Conservation (phyloP, 2,797 vertebrate species). For the Trichosurus vulpecula region DNA sequence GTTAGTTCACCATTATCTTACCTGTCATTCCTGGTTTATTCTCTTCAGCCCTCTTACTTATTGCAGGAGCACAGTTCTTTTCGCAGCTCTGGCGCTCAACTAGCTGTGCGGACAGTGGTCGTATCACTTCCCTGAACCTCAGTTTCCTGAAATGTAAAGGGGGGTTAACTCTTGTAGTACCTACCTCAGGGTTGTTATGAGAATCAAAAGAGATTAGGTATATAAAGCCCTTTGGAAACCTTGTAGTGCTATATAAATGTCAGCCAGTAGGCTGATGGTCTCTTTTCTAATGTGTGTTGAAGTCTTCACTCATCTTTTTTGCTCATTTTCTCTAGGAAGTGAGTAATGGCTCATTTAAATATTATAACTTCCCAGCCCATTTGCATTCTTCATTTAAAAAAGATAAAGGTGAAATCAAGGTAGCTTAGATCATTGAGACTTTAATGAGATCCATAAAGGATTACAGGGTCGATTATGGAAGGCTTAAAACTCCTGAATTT, state of each 20-base stretch:
- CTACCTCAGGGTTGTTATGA: background rate
- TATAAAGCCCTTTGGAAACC: background rate
- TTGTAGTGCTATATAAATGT: background rate
- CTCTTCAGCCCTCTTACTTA: background rate
- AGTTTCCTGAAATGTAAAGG: background rate
- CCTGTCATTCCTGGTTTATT: background rate
- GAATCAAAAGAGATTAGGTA: slow-evolving; percentile 10
- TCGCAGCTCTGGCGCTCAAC: background rate
- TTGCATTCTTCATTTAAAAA: background rate
- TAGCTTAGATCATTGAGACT: background rate
- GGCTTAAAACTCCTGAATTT: background rate
- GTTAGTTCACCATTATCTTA: slow-evolving; percentile 13
- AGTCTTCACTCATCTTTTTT: background rate
- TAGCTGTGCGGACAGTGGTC: background rate
- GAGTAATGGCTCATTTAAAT: background rate
- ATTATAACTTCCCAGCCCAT: background rate
- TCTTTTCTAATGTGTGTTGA: background rate
- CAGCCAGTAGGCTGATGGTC: background rate
- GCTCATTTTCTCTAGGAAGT: background rate
- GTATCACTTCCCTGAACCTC: background rate
- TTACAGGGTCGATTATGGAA: background rate
- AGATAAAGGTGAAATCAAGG: background rate
- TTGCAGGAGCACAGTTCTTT: background rate
- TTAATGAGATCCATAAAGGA: background rate
- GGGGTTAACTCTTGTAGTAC: background rate